These are phyloP conservation scores for Vanacampus margaritifer DNA, from an alignment of 2,113 vertebrate genomes.

Conservation along the genomic window DNA sequence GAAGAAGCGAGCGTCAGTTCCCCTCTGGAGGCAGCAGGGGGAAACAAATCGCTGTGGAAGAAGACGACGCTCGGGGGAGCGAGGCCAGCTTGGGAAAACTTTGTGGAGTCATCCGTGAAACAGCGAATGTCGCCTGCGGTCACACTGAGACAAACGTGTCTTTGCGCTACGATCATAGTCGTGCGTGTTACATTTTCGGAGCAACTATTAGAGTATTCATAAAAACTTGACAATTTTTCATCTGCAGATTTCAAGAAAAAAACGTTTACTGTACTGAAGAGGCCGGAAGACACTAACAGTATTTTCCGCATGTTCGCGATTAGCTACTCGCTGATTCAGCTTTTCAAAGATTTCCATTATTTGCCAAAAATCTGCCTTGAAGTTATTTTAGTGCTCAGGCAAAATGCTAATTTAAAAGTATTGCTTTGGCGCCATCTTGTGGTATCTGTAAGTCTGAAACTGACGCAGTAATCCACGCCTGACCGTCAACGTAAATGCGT, in stretches of 20 bases:
- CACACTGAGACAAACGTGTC: conserved; percentile 6
- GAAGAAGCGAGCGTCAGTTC: conserved; percentile 61
- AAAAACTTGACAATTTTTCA: neutral
- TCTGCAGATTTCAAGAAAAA: too few species aligned
- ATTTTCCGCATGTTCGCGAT: too few species aligned
- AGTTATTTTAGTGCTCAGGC: too few species aligned
- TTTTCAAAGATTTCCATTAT: too few species aligned
- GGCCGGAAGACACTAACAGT: too few species aligned
- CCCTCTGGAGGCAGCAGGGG: conserved; percentile 73
- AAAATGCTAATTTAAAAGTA: neutral
- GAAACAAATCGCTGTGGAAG: conserved; percentile 76
- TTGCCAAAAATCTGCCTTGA: too few species aligned
- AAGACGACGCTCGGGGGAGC: conserved; percentile 26
- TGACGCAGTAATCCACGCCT: too few species aligned
- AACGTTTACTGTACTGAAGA: too few species aligned
- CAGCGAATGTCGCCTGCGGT: conserved; percentile 23
- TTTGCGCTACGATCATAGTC: neutral
- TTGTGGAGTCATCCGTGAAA: conserved; percentile 25
- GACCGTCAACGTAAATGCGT: too few species aligned
- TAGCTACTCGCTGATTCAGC: too few species aligned
- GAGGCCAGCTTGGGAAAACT: conserved; percentile 42
- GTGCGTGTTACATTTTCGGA: neutral
- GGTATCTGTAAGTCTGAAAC: neutral
- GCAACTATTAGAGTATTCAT: neutral
- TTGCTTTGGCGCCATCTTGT: neutral